A percentile compares a stretch with the other conserved stretches of the same genome.
Evolutionary conservation across 2,888 invertebrate genomes (phyloP).

Genomic region (Euclidia mi): DNA sequence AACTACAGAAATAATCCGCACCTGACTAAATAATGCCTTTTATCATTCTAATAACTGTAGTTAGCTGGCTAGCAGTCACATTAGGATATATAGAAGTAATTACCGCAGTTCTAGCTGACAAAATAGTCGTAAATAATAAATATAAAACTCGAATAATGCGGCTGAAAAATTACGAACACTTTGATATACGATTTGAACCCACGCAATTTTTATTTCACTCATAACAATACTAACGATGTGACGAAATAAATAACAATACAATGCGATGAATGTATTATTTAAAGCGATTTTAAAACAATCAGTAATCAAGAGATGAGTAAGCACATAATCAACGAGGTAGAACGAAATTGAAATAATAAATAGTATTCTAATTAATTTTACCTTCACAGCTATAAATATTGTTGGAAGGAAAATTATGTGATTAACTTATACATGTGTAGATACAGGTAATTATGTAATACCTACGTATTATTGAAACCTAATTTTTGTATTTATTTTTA

Average conservation of each 20-base stretch:
- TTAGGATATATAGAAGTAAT: constrained; percentile 40
- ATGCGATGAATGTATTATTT: background rate
- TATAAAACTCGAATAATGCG: constrained; percentile 19
- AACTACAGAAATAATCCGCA: constrained; percentile 35
- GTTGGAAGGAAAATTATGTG: too few species aligned
- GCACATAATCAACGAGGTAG: too few species aligned
- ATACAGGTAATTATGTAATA: too few species aligned
- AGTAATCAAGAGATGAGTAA: too few species aligned
- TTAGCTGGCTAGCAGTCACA: constrained; percentile 25
- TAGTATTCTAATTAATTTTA: too few species aligned
- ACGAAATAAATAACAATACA: background rate
- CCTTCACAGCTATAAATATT: too few species aligned
- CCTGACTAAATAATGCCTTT: constrained; percentile 35
- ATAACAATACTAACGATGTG: constrained; percentile 2
- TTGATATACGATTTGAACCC: constrained; percentile 28
- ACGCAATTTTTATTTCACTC: constrained; percentile 19
- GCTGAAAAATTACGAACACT: constrained; percentile 28
- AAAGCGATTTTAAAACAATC: background rate
- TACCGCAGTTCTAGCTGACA: constrained; percentile 33
- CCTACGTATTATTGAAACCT: too few species aligned
- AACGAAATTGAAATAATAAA: too few species aligned
- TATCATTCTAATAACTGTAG: constrained; percentile 40
- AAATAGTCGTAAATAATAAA: constrained; percentile 54
- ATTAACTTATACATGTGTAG: too few species aligned
- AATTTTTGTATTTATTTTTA: too few species aligned